phyloP scores from a whole-genome alignment of 1,140 invertebrate species.

The Lepeophtheirus salmonis region DNA sequence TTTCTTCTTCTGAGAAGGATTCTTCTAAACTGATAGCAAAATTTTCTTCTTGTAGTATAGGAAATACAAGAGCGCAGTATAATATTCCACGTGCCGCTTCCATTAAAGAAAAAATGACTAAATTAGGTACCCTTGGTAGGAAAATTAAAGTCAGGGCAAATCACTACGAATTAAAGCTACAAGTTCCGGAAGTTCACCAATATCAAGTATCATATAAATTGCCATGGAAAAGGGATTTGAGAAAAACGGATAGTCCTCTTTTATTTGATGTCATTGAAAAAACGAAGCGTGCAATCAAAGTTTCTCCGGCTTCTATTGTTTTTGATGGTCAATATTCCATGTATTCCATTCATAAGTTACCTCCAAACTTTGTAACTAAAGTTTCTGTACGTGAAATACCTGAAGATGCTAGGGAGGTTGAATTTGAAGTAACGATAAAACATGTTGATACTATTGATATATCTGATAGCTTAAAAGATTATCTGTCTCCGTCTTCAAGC shows the following conservation, averaged over 20 bases:
- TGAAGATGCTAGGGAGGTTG: background rate
- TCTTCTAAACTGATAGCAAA: background rate
- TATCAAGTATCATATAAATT: background rate
- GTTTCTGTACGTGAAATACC: background rate
- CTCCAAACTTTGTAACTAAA: background rate
- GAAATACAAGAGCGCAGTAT: background rate
- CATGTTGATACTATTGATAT: background rate
- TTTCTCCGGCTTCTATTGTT: background rate
- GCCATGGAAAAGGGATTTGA: background rate
- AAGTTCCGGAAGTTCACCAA: background rate
- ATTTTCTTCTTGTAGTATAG: background rate
- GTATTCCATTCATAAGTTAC: background rate
- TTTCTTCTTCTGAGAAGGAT: too few species aligned
- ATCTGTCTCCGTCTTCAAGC: background rate
- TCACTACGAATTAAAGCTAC: background rate
- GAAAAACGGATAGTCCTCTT: background rate
- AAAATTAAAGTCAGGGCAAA: background rate
- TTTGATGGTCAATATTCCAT: background rate
- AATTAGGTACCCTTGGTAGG: background rate
- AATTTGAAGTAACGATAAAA: background rate
- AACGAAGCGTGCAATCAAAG: background rate
- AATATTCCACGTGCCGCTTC: background rate
- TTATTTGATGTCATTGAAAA: background rate
- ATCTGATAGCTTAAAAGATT: background rate
- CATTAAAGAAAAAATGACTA: background rate